Evolutionary conservation across 2,113 vertebrate species (phyloP), one percentile per base, ranked within the genome.

Genomic region (Vulpes vulpes): DNA sequence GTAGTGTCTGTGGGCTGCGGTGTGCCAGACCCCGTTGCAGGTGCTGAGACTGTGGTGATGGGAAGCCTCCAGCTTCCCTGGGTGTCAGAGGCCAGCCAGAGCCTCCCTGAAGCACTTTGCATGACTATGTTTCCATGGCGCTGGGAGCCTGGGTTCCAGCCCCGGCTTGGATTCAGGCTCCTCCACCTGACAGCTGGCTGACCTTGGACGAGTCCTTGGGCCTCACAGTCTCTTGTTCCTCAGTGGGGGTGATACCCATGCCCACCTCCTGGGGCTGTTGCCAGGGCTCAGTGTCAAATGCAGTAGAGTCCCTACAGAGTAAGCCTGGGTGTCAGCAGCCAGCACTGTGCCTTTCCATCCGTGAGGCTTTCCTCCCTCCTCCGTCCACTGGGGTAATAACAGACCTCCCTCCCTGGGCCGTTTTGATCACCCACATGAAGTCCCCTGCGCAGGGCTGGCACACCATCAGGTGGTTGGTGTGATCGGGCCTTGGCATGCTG

Each of bases 401-500:
- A 19, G 67, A 38, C 11, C 38, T 27, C 55, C 8, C 3, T 43
- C 35, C 27, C 15, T 2, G 3, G 16, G 64, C 53, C 3, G 0
- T 20, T 35, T 88, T 35, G 30, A 11, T 76, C 12, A 53, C 38
- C 11, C 11, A 16, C 8, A 0, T 5, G 10, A 16, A 25, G 80
- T 19, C 55, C 49, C 30, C 22, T 4, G 9, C 23, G 0, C 2
- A 3, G 67, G 55, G 88, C 38, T 1, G 43, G 81, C 12, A 1
- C 3, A 0, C 0, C 1, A 11, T 9, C 53, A 14, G 53, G 27
- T 16, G 79, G 38, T 22, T 19, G 27, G 49, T 14, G 0, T n/a
- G 11, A 7, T 11, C 0, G 0, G 55, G 35, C 79, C 32, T 8
- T 15, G 23, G 27, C 35, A 1, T 11, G 53, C 43, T 57, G 16